A percentile compares a stretch with the other conserved stretches of the same genome.
These are phyloP conservation scores for Hermetia illucens DNA, from an alignment of 1,140 invertebrate species.

Conservation along the genomic window DNA sequence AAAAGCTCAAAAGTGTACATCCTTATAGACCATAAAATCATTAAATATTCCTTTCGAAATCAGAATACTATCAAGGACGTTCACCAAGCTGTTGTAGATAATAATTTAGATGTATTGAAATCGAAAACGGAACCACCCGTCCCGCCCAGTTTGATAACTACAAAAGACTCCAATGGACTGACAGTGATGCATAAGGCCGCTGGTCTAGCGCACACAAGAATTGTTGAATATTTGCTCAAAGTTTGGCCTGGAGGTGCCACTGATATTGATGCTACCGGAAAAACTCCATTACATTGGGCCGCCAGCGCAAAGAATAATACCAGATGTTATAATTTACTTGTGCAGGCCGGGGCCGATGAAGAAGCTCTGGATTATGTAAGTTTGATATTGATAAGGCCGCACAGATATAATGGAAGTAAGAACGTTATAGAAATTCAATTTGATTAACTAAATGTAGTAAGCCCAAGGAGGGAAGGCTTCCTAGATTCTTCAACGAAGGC, in stretches of 20 bases:
- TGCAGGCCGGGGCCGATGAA: conserved; percentile 62
- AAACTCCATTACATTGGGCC: conserved; percentile 84
- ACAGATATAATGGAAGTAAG: too few relatives aligned
- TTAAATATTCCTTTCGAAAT: too few relatives aligned
- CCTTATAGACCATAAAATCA: too few relatives aligned
- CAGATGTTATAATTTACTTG: conserved; percentile 55
- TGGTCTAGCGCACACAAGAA: conserved; percentile 56
- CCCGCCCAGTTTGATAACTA: conserved; percentile 53
- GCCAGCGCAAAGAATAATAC: conserved; percentile 57
- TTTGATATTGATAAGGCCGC: conserved; percentile 12
- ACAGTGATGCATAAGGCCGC: conserved; percentile 72
- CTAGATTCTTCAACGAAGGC: too few relatives aligned
- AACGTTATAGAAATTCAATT: conserved; percentile 6
- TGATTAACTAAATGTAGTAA: too few relatives aligned
- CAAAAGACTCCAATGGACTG: conserved; percentile 65
- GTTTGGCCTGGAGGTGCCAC: conserved; percentile 52
- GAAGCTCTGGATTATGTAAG: conserved; percentile 68
- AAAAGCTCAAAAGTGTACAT: too few relatives aligned
- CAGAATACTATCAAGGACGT: conserved; percentile 73
- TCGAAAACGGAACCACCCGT: conserved; percentile 50
- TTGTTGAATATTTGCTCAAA: conserved; percentile 56
- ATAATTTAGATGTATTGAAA: conserved; percentile 58
- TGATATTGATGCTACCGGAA: conserved; percentile 61
- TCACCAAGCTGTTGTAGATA: conserved; percentile 58
- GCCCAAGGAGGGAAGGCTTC: too few relatives aligned